Percentiles rank a stretch among this genome's conserved stretches.
Evolutionary conservation across 2,888 invertebrate genomes (phyloP).

Genomic region (Himalopsyche kuldschensis): DNA sequence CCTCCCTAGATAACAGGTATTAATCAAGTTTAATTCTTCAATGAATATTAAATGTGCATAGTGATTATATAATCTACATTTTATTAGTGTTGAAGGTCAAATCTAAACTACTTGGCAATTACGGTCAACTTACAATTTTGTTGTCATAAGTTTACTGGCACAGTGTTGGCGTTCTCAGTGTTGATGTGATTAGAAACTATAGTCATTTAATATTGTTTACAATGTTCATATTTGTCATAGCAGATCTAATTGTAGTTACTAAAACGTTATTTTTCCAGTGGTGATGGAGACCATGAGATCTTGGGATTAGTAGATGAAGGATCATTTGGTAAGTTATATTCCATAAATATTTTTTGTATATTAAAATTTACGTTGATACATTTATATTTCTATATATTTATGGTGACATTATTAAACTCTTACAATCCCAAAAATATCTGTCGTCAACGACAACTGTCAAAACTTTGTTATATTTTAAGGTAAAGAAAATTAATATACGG

Average conservation of each 20-base stretch:
- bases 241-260: not conserved
- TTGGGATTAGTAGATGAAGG: conserved; percentile 55
- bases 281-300: conserved; percentile 50
- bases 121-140: conserved; percentile 23
- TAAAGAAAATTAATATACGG: no score
- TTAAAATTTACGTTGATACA: not conserved
- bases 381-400: no score
- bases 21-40: conserved; percentile 5
- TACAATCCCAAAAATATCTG: no score
- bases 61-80: conserved; percentile 31
- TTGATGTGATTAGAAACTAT: not conserved
- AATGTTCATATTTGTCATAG: not conserved
- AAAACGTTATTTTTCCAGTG: conserved; percentile 48
- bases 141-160: conserved; percentile 17
- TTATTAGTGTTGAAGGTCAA: conserved; percentile 28
- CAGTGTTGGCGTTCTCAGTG: not conserved
- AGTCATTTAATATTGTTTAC: not conserved
- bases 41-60: not conserved
- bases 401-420: no score
- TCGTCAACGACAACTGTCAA: no score
- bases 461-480: no score
- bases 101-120: conserved; percentile 25
- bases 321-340: conserved; percentile 49
- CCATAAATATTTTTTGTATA: not conserved
- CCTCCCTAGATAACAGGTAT: conserved; percentile 66